Base-by-base conservation (phyloP, 2,113 vertebrate species). In the Scartelaos histophorus region DNA sequence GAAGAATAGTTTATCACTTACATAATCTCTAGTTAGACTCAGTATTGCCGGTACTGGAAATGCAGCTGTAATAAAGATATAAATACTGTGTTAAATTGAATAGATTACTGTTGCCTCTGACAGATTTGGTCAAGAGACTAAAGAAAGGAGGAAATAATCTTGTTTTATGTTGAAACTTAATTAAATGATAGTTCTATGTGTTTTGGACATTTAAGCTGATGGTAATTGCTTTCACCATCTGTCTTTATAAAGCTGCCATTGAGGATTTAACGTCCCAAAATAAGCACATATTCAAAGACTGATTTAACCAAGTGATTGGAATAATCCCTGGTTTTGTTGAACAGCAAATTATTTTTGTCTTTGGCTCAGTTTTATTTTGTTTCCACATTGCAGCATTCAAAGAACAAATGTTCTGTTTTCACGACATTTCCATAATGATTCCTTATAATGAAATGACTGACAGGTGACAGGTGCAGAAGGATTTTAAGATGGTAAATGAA, bases 231-330 rank as follows among this genome's bases (percentile, higher is more conserved):
- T 80, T 45, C 25, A 46, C 74, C 65, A 70, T 79, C 77, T 49
- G 65, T 78, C 69, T 79, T 70, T 73, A 53, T 75, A 65, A 69
- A 47, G 51, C 54, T 74, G 66, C 72, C 75, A 62, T 74, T 62
- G 70, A 66, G 73, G 78, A 85, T 69, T 73, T 61, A 82, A 67
- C 54, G 19, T 25, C 54, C 49, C 61, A 62, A 53, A 82, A 84
- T 76, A 79, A 73, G 64, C 64, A 75, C 47, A 70, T 60, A 74
- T 76, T 64, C 46, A 69, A 60, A 60, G 22, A 29, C 57, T 60
- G 24, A 60, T 60, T 15, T 24, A 16, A 60, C 24, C 24, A 25
- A 25, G 57, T 60, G 57, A 60, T 60, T 25, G 57, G 57, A 60
- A 24, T 60, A 60, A 60, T 60, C 57, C 21, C 24, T 60, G 13